Base-by-base conservation (phyloP, 2,888 invertebrate species). In the Lucinisca nassula region DNA sequence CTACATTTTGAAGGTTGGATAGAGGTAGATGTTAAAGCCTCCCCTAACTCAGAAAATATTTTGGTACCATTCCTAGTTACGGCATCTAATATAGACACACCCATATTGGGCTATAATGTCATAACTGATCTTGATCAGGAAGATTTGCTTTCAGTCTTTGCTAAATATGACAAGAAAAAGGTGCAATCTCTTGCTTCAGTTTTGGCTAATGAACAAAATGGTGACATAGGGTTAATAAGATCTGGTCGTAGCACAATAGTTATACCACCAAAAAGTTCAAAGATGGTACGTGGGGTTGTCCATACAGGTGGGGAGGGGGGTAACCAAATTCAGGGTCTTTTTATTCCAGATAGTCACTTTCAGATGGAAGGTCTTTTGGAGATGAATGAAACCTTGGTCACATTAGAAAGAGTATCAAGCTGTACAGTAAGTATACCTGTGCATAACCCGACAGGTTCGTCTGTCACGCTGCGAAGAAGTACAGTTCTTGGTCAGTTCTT, bases 41-140 rank as follows among this genome's bases (percentile, higher is more conserved):
- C 37, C 6, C 30, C 38, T 3, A 24, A 35, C 30, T 37, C 32
- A 10, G 73, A 73, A 30, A n/a, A 21, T 55, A 35, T 80, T 3
- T 30, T 51, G 21, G 75, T 81, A 1, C 81, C 81, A 21, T 81
- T 81, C 61, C 32, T 81, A n/a, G 75, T 81, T 30, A 75, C 81
- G 6, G 37, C 74, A 30, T 51, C 72, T n/a, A 4, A 49, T 30
- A 30, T 81, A 6, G 81, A 81, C 14, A 58, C 30, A 17, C 81
- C 81, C 30, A 81, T 81, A 35, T 30, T 81, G 35, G 81, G 81
- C 24, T 81, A 74, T 45, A 81, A 81, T 81, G 75, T 81, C 3
- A 81, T 81, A n/a, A 74, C 14, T n/a, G 21, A 72, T 51, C 24
- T 73, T 10, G 30, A 45, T 24, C 40, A 45, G 8, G 70, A 61